Percentiles rank a stretch among this genome's conserved stretches.
phyloP scores from a whole-genome alignment of 2,888 invertebrate genomes.

The Beris morrisii region DNA sequence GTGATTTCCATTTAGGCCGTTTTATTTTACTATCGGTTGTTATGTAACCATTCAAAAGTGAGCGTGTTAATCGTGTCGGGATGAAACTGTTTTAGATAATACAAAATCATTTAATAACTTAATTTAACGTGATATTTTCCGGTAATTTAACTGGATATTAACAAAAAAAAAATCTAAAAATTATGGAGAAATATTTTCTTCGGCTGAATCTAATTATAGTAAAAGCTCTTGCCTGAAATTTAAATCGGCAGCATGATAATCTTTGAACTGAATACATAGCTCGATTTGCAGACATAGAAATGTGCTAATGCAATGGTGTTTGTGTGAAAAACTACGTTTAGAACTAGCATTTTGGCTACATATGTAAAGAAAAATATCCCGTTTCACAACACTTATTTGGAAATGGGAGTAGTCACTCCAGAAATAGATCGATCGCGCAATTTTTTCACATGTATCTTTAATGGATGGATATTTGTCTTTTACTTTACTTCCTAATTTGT shows the following conservation, averaged over 20 bases:
- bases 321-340: neutral
- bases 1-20: too few species aligned
- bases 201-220: conserved; percentile 19
- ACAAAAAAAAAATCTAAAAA: too few species aligned
- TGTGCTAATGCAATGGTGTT: too few species aligned
- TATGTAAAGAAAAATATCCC: conserved; percentile 9
- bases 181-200: too few species aligned
- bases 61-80: too few species aligned
- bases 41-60: too few species aligned
- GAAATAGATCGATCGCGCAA: conserved; percentile 26
- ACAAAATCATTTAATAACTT: too few species aligned
- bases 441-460: neutral
- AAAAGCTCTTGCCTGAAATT: conserved; percentile 1
- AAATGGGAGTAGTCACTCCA: conserved; percentile 24
- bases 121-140: neutral
- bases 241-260: too few species aligned
- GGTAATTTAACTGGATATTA: neutral
- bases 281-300: too few species aligned
- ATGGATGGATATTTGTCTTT: conserved; percentile 2
- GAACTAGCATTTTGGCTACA: conserved; percentile 15
- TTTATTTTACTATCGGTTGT: too few species aligned
- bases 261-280: too few species aligned
- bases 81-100: too few species aligned
- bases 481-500: neutral
- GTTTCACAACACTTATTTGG: conserved; percentile 31